Percentiles rank a stretch among this genome's conserved stretches.
phyloP scores from a whole-genome alignment of 1,140 invertebrate genomes.

The Meloidogyne chitwoodi region DNA sequence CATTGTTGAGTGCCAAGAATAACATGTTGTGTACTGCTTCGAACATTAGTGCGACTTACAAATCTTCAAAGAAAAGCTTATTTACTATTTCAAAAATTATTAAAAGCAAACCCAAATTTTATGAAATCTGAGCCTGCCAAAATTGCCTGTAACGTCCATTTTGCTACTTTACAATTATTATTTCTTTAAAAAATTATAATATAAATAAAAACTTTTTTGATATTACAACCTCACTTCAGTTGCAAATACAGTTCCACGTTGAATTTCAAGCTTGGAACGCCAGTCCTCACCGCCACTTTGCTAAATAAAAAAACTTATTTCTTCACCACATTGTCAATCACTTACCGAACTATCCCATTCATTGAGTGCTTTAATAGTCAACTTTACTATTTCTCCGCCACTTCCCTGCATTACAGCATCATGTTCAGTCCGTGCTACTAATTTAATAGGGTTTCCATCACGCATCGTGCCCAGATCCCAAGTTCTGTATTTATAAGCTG shows the following conservation, averaged over 20 bases:
- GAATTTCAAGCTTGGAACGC: constrained; percentile 92
- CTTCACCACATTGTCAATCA: constrained; percentile 5
- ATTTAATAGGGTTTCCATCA: constrained; percentile 62
- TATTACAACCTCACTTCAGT: constrained; percentile 75
- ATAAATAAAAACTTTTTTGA: background rate
- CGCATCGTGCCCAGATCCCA: constrained; percentile 92
- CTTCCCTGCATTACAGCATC: constrained; percentile 86
- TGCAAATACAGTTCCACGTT: constrained; percentile 92
- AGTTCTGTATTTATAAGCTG: constrained; percentile 72
- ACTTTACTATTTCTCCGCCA: constrained; percentile 74
- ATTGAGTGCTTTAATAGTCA: constrained; percentile 94
- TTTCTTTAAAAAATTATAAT: constrained; percentile 69
- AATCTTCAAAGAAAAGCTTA: constrained; percentile 66
- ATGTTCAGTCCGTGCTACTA: constrained; percentile 90
- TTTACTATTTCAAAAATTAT: background rate
- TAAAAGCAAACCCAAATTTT: constrained; percentile 74
- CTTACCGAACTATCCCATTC: constrained; percentile 91
- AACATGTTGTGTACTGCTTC: constrained; percentile 91
- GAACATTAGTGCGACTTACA: constrained; percentile 84
- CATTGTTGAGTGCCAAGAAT: constrained; percentile 97
- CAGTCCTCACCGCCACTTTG: constrained; percentile 91
- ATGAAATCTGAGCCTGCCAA: constrained; percentile 93
- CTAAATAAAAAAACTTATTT: constrained; percentile 57
- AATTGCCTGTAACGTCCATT: constrained; percentile 95
- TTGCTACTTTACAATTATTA: constrained; percentile 96